These are phyloP conservation scores for Poecile atricapillus DNA, from an alignment of 2,113 vertebrate genomes.

Conservation along the genomic window DNA sequence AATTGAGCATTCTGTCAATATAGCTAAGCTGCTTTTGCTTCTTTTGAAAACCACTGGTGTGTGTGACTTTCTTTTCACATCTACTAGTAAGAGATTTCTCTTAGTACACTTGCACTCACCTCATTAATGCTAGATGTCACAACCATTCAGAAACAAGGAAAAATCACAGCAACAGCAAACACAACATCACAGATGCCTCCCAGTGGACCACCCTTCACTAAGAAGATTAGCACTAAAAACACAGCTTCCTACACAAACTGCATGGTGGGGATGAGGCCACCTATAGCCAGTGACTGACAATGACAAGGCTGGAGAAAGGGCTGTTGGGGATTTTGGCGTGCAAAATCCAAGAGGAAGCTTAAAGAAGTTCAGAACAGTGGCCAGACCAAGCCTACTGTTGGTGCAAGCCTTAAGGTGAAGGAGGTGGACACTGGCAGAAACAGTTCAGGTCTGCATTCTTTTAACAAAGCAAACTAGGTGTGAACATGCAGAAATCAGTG, in stretches of 20 bases:
- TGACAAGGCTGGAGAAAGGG: neutral
- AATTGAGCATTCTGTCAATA: conserved; percentile 58
- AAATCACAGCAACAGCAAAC: conserved; percentile 43
- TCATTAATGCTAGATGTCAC: conserved; percentile 38
- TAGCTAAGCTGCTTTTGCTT: conserved; percentile 55
- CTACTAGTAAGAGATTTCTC: conserved; percentile 12
- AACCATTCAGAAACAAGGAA: conserved; percentile 22
- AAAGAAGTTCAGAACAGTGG: neutral
- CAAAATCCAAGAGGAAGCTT: neutral
- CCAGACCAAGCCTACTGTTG: neutral
- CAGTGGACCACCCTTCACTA: conserved; percentile 6
- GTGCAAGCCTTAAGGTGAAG: neutral
- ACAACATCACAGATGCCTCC: neutral
- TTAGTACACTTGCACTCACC: conserved; percentile 48
- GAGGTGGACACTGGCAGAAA: neutral
- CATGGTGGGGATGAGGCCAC: neutral
- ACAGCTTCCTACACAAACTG: neutral
- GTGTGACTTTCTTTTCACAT: conserved; percentile 56
- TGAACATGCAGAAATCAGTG: neutral
- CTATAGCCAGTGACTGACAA: neutral
- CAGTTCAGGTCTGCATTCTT: neutral
- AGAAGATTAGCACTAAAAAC: conserved; percentile 55
- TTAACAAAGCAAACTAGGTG: neutral
- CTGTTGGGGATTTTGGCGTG: neutral
- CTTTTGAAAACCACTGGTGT: conserved; percentile 59